phyloP scores from a whole-genome alignment of 2,888 invertebrate species.

The Epistrophella euchroma region DNA sequence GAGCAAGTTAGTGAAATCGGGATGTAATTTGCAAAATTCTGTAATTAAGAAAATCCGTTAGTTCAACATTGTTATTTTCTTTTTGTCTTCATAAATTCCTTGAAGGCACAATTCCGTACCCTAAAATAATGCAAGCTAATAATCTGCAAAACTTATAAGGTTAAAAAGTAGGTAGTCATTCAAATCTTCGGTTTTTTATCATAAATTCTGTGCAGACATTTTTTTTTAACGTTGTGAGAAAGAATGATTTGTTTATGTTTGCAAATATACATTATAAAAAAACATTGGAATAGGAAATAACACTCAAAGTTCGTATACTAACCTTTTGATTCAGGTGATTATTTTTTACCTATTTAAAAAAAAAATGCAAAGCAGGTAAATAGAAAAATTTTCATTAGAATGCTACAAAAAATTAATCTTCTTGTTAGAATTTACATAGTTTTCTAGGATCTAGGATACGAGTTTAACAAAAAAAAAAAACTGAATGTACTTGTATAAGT shows the following conservation, averaged over 20 bases:
- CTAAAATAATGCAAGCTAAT: no score
- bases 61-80: no score
- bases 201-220: not conserved
- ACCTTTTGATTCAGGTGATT: not conserved
- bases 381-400: not conserved
- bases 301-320: not conserved
- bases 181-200: no score
- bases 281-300: not conserved
- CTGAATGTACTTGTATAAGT: not conserved
- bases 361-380: not conserved
- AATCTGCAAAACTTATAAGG: no score
- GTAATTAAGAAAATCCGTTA: no score
- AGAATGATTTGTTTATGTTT: no score
- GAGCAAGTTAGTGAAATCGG: no score
- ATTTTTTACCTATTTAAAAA: not conserved
- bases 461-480: not conserved
- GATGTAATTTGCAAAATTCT: no score
- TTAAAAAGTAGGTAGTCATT: no score
- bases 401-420: slow-evolving; percentile 4
- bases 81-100: no score
- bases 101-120: no score
- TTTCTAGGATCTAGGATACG: slow-evolving; percentile 8
- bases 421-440: slow-evolving; percentile 33
- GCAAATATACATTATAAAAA: no score
- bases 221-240: not conserved